Evolutionary conservation across 1,140 invertebrate genomes (phyloP).

Genomic region (Brachionus asplanchnoidis): DNA sequence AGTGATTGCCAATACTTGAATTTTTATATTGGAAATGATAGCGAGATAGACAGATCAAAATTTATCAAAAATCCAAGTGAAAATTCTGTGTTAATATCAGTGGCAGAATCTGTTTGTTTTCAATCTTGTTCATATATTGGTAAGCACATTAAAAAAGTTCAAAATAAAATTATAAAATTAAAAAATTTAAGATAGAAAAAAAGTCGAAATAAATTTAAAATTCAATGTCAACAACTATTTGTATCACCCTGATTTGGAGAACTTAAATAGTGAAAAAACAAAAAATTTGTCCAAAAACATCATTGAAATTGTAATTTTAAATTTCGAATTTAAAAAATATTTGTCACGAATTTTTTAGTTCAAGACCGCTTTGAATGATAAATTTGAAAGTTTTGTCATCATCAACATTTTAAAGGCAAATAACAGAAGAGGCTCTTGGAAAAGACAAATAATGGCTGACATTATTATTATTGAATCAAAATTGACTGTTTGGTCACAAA

Average conservation of each 20-base stretch:
- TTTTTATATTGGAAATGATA: background rate
- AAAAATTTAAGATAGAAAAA: background rate
- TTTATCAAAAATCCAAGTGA: background rate
- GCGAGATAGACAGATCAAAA: background rate
- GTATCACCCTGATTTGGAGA: background rate
- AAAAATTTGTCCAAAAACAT: background rate
- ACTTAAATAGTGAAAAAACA: background rate
- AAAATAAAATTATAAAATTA: background rate
- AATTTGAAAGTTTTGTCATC: background rate
- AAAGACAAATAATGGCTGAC: background rate
- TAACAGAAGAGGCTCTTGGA: background rate
- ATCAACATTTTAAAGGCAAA: background rate
- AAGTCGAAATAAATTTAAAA: background rate
- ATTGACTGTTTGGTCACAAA: background rate
- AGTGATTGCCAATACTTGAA: background rate
- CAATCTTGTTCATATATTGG: background rate
- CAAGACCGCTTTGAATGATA: background rate
- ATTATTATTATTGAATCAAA: background rate
- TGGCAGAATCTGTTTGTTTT: background rate
- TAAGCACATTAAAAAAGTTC: background rate
- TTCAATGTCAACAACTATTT: constrained; percentile 1
- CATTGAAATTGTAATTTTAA: background rate
- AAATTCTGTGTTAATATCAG: background rate
- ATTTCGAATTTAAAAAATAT: background rate
- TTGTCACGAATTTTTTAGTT: background rate